Evolutionary conservation across 2,113 vertebrate species (phyloP).

Genomic region (Corythornis vintsioides): DNA sequence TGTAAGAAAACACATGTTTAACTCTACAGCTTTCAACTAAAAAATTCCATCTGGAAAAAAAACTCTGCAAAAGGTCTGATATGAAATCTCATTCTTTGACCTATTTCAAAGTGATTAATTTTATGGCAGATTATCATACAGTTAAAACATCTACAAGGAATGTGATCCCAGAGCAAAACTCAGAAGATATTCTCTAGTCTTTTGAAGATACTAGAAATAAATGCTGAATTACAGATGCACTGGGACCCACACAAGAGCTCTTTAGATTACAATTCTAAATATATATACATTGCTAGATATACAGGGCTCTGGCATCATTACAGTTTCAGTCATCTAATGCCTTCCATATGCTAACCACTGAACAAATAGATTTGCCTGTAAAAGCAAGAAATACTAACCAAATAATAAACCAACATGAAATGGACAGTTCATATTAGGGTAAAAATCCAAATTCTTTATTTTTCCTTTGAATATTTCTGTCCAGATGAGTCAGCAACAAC

Average conservation of each 20-base stretch:
- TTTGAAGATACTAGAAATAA: neutral
- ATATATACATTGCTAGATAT: neutral
- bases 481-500: slow-evolving; percentile 11
- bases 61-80: neutral
- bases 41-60: neutral
- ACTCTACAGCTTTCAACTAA: neutral
- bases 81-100: neutral
- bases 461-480: neutral
- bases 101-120: neutral
- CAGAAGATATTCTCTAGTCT: neutral
- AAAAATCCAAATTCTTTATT: slow-evolving; percentile 1
- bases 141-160: neutral
- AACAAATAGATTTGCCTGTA: neutral
- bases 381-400: neutral
- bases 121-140: neutral
- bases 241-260: neutral
- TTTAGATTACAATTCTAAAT: slow-evolving; percentile 21
- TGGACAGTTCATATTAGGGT: neutral
- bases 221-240: neutral
- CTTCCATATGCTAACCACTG: slow-evolving; percentile 8
- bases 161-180: neutral
- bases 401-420: slow-evolving; percentile 1
- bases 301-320: neutral
- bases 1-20: rapidly evolving
- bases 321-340: neutral